These are phyloP conservation scores for Argynnis bischoffii DNA, from an alignment of 2,888 invertebrate species.

Conservation along the genomic window DNA sequence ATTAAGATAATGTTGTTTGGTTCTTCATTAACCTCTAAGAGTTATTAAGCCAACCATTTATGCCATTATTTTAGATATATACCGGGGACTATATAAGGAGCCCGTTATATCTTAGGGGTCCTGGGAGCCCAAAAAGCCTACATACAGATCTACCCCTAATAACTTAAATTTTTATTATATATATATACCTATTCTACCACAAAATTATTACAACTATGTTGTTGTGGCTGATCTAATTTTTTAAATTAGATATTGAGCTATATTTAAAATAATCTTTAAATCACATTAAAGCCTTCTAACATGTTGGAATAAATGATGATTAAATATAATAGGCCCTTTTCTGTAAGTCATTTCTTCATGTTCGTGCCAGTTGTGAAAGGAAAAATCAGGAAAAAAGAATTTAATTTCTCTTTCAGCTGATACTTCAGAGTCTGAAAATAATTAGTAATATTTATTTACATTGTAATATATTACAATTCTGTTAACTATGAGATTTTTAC, in stretches of 20 bases:
- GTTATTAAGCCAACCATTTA: too few species aligned
- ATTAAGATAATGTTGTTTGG: too few species aligned
- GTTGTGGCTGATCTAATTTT: neutral
- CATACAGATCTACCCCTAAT: neutral
- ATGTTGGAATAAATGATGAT: slow-evolving; percentile 80
- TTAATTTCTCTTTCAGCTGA: slow-evolving; percentile 90
- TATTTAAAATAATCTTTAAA: neutral
- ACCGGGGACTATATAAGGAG: too few species aligned
- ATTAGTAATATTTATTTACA: neutral
- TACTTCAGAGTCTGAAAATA: slow-evolving; percentile 86
- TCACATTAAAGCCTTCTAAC: slow-evolving; percentile 59
- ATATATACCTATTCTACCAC: slow-evolving; percentile 1
- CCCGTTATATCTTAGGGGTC: too few species aligned
- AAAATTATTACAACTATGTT: slow-evolving; percentile 7
- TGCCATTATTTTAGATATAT: too few species aligned
- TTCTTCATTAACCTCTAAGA: too few species aligned
- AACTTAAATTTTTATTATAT: too few species aligned
- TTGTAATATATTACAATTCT: too few species aligned
- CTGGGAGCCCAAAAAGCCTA: neutral
- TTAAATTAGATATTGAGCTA: neutral
- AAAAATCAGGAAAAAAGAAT: slow-evolving; percentile 93
- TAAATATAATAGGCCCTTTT: slow-evolving; percentile 78
- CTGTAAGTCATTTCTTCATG: slow-evolving; percentile 78
- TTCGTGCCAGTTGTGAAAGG: slow-evolving; percentile 84
- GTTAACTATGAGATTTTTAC: too few species aligned